Evolutionary conservation across 2,113 vertebrate genomes (phyloP), one percentile per base, ranked within the genome.

Genomic region (Corydoras maculifer): DNA sequence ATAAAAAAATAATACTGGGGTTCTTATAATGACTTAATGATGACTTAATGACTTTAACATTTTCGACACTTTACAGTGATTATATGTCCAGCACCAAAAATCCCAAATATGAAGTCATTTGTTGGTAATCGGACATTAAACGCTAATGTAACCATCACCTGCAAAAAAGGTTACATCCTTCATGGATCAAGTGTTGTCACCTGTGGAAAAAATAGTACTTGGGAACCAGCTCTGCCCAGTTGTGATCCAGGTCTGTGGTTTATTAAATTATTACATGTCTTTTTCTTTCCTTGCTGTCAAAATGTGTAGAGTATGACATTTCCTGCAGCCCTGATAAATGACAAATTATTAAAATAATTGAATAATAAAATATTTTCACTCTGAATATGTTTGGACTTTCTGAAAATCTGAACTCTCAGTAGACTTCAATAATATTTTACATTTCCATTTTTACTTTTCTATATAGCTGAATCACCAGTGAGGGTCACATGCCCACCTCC

Each of bases 181-280:
- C 30, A 10, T 25, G 75, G 75, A 13, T 15, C 65, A 14, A 25
- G 18, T 4, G 12, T 2, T 9, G 57, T 72, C 7, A 18, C 9
- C 5, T 77, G 75, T 68, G 29, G 4, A 14, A 18, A 14, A 14
- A 57, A 35, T 10, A 48, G 70, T 3, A 57, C 69, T 61, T 72
- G 69, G 69, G 25, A 31, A 8, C 61, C 69, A 48, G 51, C 31
- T 2, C 10, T 64, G 5, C 69, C 69, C 69, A 64, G 2, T n/a
- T 72, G 69, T 58, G 61, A 58, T 9, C 14, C 69, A 49, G 69
- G 35, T 4, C 7, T 43, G 35, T 5, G 7, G 4, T 43, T 43
- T 43, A 43, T 43, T 43, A 43, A 43, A 43, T 43, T 4, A 43
- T 43, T 43, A 43, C 35, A 43, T 43, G 7, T 43, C 35, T 43